Base-by-base conservation (phyloP, 1,140 invertebrate genomes). In the Ectropis grisescens region DNA sequence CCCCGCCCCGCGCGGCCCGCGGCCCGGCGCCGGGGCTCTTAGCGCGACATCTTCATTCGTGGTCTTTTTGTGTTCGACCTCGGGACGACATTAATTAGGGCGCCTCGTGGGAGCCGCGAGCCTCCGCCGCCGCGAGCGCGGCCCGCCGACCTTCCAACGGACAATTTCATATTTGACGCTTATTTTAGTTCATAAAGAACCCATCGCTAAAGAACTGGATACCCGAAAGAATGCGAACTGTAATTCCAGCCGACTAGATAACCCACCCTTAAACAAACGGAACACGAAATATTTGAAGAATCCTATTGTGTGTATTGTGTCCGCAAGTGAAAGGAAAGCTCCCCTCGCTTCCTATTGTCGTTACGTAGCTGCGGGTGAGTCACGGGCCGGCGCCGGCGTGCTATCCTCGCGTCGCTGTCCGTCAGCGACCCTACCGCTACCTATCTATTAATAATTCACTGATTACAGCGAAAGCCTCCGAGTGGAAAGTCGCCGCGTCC, bases 51-150 rank as follows among this genome's bases (percentile, higher is more conserved):
- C 38, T 47, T 43, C 40, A 41, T 53, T 65, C 60, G n/a, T n/a
- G n/a, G n/a, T 72, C 59, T 72, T 69, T 64, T 48, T 65, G 38
- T 48, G 39, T 47, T 44, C 57, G 47, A 49, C 38, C 40, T 57
- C 60, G 27, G 47, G 53, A 58, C 57, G 62, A 67, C 69, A 72
- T 72, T 72, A 69, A 72, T 72, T 69, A 62, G 65, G 46, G 40
- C 47, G n/a, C n/a, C n/a, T n/a, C n/a, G n/a, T n/a, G n/a, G n/a
- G n/a, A n/a, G n/a, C n/a, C n/a, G n/a, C n/a, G 2, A 11, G n/a
- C n/a, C 12, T 7, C 8, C 7, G 2, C 4, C 12, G 27, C 11
- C 3, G 10, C 27, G 27, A 7, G 12, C 1, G 12, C 11, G n/a
- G 11, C n/a, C n/a, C 11, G 27, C 2, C 27, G 27, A 12, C n/a